Evolutionary conservation across 2,113 vertebrate species (phyloP).

Genomic region (Anhinga rufa): DNA sequence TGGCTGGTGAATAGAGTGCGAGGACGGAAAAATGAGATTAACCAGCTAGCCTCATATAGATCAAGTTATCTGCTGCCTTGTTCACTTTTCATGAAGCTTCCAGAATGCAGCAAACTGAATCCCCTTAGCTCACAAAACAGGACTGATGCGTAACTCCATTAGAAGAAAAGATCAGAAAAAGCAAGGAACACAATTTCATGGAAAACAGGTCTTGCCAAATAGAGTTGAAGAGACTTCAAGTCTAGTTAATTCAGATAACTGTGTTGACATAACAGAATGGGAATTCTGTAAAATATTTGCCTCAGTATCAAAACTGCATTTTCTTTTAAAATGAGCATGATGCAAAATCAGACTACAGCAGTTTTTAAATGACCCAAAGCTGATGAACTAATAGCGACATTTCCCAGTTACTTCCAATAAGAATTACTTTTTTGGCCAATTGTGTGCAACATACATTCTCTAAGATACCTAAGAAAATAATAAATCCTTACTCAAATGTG

Average conservation of each 20-base stretch:
- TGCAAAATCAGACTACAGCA: neutral
- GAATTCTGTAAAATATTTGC: slow-evolving; percentile 15
- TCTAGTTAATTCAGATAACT: slow-evolving; percentile 44
- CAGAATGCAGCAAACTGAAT: slow-evolving; percentile 30
- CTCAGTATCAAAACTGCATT: neutral
- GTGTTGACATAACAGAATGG: slow-evolving; percentile 27
- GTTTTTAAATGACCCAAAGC: neutral
- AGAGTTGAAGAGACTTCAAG: slow-evolving; percentile 33
- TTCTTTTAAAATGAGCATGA: neutral
- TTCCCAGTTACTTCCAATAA: neutral
- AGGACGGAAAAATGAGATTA: slow-evolving; percentile 32
- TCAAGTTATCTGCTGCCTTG: slow-evolving; percentile 26
- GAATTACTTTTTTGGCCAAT: neutral
- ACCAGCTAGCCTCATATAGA: neutral
- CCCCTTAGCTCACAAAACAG: neutral
- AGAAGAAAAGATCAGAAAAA: slow-evolving; percentile 11
- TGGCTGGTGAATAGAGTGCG: neutral
- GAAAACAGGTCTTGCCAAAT: slow-evolving; percentile 35
- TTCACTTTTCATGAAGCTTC: slow-evolving; percentile 48
- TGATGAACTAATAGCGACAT: neutral
- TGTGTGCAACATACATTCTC: neutral
- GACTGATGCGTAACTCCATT: slow-evolving; percentile 10
- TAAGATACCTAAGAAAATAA: neutral
- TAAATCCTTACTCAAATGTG: neutral
- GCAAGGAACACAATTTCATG: slow-evolving; percentile 37